Evolutionary conservation across 2,113 vertebrate genomes (phyloP).

Genomic region (Arothron firmamentum): DNA sequence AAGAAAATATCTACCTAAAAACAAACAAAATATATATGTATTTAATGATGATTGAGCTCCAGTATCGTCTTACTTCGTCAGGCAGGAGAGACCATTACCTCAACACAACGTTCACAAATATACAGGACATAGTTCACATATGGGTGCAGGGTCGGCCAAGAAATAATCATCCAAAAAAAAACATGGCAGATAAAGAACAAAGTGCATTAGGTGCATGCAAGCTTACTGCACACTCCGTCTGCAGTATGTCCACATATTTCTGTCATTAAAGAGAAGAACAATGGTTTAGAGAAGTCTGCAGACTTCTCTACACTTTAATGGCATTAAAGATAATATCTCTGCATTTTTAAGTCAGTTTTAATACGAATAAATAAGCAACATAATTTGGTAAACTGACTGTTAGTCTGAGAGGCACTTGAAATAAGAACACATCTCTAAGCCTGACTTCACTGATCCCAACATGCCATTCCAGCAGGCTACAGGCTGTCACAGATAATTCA

Average conservation of each 20-base stretch:
- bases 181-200: neutral
- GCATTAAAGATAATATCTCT: neutral
- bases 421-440: conserved; percentile 59
- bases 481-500: conserved; percentile 72
- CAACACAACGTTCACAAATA: neutral
- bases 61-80: neutral
- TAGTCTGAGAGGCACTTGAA: conserved; percentile 23
- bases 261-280: conserved; percentile 4
- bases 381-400: conserved; percentile 23
- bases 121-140: neutral
- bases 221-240: neutral
- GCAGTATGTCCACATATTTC: conserved; percentile 1
- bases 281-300: neutral
- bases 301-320: neutral
- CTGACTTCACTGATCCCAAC: conserved; percentile 64
- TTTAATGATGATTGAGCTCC: neutral
- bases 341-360: conserved; percentile 18
- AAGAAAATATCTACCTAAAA: conserved; percentile 8
- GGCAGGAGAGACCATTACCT: neutral
- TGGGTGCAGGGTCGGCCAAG: neutral
- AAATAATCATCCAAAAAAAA: neutral
- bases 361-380: conserved; percentile 22
- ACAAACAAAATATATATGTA: neutral
- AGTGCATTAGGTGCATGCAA: neutral
- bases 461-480: conserved; percentile 62